Percentiles rank a stretch among this genome's conserved stretches.
Conservation (phyloP, 2,797 vertebrate genomes). For the Orestias chungarensis region DNA sequence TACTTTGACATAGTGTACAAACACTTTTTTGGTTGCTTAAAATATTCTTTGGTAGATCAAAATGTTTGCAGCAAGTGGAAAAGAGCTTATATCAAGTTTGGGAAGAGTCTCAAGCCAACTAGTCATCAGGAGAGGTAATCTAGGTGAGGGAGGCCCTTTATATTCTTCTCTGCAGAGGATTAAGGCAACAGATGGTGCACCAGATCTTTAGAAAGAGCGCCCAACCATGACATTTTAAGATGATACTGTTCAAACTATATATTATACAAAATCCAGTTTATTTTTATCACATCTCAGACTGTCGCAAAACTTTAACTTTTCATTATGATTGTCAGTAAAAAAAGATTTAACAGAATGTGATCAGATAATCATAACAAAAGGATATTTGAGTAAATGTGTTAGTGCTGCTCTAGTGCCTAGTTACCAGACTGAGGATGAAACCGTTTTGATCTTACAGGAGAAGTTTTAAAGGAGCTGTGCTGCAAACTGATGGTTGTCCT, state of each 20-base stretch:
- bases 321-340: background rate
- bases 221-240: no score
- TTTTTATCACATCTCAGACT: background rate
- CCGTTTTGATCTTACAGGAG: no score
- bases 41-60: background rate
- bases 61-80: background rate
- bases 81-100: background rate
- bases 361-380: background rate
- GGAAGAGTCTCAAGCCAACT: background rate
- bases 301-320: background rate
- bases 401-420: background rate
- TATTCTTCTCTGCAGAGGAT: constrained; percentile 5
- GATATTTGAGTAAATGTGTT: background rate
- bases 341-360: background rate
- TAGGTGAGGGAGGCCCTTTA: background rate
- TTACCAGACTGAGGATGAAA: background rate
- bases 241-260: no score
- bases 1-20: background rate
- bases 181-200: background rate
- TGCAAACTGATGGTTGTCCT: background rate
- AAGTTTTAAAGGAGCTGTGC: background rate
- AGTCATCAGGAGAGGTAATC: background rate
- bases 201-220: background rate
- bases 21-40: background rate
- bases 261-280: background rate